Evolutionary conservation across 2,888 invertebrate genomes (phyloP), one percentile per base, ranked within the genome.

Genomic region (Drosophila meridionalis): DNA sequence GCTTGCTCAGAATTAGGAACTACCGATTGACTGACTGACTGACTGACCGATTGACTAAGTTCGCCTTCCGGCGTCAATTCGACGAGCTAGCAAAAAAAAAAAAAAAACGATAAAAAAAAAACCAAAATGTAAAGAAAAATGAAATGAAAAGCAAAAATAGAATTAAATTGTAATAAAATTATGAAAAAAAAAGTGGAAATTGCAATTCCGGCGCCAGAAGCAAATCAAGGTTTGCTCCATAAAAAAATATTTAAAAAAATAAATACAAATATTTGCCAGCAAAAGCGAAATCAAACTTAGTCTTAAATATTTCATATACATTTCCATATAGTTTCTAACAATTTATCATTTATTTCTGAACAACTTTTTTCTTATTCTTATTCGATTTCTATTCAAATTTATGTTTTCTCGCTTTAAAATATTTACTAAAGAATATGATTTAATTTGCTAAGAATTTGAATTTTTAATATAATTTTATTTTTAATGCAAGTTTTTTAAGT

Each of bases 1-100:
- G 86, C 86, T 71, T 43, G 61, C 45, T 82, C 83, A 82, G 89
- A 70, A 65, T 67, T 65, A 63, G 77, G 78, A 77, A 77, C 81
- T 65, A 45, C 30, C 14, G 43, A 47, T 38, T 11, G 42, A 48
- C 42, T 43, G 65, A 20, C 20, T 34, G 68, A 43, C 34, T 34
- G 52, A 52, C 20, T 34, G 34, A n/a, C 48, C 30, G n/a, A 52
- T 20, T 34, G 52, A 52, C 52, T 34, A 52, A 52, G 52, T 40
- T 53, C 47, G 61, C 26, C 78, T 78, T 78, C 82, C 78, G 78
- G 78, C 50, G n/a, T 20, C 8, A 53, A 60, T 34, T 1, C 55
- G 61, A 55, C 53, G 56, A 61, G 52, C 53, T 36, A 0, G 63
- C 82, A 63, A 43, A 77, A 80, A 62, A 42, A 34, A 32, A 4